These are phyloP conservation scores for Eristalis arbustorum DNA, from an alignment of 2,888 invertebrate genomes.

Conservation along the genomic window DNA sequence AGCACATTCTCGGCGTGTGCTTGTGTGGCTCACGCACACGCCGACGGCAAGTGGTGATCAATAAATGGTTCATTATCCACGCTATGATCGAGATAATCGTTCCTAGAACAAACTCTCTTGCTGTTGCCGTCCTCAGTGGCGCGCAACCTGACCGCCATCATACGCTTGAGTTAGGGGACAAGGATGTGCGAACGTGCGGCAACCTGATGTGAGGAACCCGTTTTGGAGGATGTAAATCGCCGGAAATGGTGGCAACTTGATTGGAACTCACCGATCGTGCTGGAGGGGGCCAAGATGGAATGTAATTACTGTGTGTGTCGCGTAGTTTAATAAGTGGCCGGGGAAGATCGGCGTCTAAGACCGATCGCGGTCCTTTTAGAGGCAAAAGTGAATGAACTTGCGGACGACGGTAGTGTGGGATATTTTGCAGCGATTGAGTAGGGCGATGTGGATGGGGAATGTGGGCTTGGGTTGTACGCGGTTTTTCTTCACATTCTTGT, in stretches of 20 bases:
- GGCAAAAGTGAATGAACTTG: not conserved
- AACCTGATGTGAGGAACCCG: constrained; percentile 48
- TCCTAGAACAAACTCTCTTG: constrained; percentile 26
- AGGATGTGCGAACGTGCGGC: constrained; percentile 49
- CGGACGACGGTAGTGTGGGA: not conserved
- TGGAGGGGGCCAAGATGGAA: not conserved
- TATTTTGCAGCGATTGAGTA: not conserved
- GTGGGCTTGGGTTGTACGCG: no score
- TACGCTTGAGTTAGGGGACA: constrained; percentile 16
- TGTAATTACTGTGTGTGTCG: not conserved
- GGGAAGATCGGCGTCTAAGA: not conserved
- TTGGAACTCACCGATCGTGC: constrained; percentile 17
- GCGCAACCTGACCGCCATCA: not conserved
- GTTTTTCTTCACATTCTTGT: no score
- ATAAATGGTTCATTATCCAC: constrained; percentile 59
- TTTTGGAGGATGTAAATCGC: constrained; percentile 69
- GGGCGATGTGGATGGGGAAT: not conserved
- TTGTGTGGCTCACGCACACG: constrained; percentile 29
- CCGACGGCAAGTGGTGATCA: constrained; percentile 43
- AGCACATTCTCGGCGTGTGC: not conserved
- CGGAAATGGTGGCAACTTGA: constrained; percentile 63
- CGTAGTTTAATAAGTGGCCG: not conserved
- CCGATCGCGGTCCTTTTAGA: not conserved
- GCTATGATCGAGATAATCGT: constrained; percentile 33
- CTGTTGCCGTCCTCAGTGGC: not conserved